phyloP scores from a whole-genome alignment of 37 sponge, comb jelly and placozoan genomes.

The Tethya wilhelma region DNA sequence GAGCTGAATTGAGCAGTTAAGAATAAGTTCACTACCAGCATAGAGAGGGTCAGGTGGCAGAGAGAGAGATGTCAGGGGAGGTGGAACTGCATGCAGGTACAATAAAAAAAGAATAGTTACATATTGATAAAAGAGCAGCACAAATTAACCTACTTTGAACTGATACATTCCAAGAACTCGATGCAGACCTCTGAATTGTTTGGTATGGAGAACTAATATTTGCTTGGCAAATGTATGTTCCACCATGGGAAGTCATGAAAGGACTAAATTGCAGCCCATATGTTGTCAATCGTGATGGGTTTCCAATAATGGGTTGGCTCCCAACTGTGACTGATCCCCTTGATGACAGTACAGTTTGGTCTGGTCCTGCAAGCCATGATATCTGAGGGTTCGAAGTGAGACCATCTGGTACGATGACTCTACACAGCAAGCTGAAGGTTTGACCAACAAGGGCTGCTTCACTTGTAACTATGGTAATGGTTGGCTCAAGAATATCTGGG shows the following conservation, averaged over 20 bases:
- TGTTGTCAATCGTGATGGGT: conserved; percentile 12
- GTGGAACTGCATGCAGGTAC: conserved; percentile 36
- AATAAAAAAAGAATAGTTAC: too few species aligned
- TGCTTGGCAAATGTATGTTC: conserved; percentile 16
- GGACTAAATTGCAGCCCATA: conserved; percentile 4
- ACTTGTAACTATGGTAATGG: neutral
- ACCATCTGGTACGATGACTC: neutral
- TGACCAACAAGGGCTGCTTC: conserved; percentile 8
- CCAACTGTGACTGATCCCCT: conserved; percentile 5
- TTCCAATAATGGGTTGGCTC: conserved; percentile 1
- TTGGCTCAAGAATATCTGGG: neutral
- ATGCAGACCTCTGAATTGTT: neutral
- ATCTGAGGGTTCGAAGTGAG: neutral
- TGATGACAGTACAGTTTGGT: neutral
- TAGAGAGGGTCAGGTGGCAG: neutral
- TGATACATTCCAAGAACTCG: neutral
- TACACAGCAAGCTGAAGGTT: neutral
- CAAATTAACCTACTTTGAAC: conserved; percentile 4
- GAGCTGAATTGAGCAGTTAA: conserved; percentile 9
- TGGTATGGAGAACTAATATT: neutral
- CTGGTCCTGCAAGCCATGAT: conserved; percentile 1
- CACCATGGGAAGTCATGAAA: conserved; percentile 19
- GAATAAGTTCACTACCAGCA: neutral
- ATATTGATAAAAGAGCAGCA: too few species aligned
- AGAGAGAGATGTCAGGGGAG: neutral